phyloP scores from a whole-genome alignment of 2,888 invertebrate genomes.

The Heliothis peltigera region DNA sequence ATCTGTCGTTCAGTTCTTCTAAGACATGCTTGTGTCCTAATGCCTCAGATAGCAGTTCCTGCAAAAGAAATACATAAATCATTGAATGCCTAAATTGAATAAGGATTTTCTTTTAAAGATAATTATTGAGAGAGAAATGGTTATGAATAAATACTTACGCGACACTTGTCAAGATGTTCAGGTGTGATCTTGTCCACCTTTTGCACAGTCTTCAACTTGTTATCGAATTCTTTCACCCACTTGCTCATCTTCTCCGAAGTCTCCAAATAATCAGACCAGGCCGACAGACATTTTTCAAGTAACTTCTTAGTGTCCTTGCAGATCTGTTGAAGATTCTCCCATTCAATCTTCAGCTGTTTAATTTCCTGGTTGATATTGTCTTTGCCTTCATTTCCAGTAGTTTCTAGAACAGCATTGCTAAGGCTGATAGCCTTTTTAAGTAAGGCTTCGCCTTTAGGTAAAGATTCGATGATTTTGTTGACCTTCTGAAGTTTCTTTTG shows the following conservation, averaged over 20 bases:
- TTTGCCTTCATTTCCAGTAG: constrained; percentile 95
- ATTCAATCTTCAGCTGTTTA: constrained; percentile 94
- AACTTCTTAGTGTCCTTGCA: constrained; percentile 94
- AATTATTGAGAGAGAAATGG: too few species aligned
- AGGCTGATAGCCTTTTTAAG: constrained; percentile 93
- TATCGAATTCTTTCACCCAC: constrained; percentile 93
- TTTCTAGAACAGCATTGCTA: constrained; percentile 93
- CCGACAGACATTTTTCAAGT: constrained; percentile 93
- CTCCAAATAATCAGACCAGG: constrained; percentile 95
- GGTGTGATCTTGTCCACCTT: constrained; percentile 94
- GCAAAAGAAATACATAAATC: constrained; percentile 51
- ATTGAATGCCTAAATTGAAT: too few species aligned
- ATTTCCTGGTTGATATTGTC: constrained; percentile 95
- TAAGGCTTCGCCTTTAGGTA: constrained; percentile 93
- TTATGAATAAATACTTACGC: constrained; percentile 88
- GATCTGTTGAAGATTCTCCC: constrained; percentile 94
- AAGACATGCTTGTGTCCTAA: constrained; percentile 93
- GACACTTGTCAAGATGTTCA: constrained; percentile 94
- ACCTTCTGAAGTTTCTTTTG: constrained; percentile 94
- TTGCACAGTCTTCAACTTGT: constrained; percentile 91
- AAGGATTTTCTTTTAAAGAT: too few species aligned
- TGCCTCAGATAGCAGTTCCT: constrained; percentile 93
- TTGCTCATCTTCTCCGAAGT: constrained; percentile 93
- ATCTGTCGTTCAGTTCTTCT: constrained; percentile 96
- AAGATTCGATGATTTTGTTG: constrained; percentile 91